Evolutionary conservation across 2,888 invertebrate species (phyloP), one percentile per base, ranked within the genome.

Genomic region (Monopis laevigella): DNA sequence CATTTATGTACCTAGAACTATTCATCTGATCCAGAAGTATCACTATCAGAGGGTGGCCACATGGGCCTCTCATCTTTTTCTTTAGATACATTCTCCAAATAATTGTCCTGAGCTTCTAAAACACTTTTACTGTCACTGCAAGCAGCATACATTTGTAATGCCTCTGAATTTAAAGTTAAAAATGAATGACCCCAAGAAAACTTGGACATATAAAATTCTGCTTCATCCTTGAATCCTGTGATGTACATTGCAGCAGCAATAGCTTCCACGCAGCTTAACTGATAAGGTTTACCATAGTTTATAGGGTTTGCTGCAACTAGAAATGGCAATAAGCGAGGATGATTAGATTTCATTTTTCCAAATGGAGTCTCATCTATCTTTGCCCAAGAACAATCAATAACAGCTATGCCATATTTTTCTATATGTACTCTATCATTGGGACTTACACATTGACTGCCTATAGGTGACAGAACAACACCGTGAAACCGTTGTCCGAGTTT

Each of bases 311-410:
- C 95, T 19, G 99, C 98, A 0, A 99, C 93, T 27, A 99, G 71
- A 74, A 95, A 99, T 0, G 99, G 99, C 43, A 99, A 70, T 16
- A 99, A 77, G 34, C 98, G 83, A 0, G 94, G 92, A 72, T 96
- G 84, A 0, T 87, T 84, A 11, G 92, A 89, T 63, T 89, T 92
- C 87, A 98, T 92, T 60, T 87, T 86, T 26, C 83, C 82, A 62
- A 98, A 93, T 0, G 98, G 97, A 1, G 96, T 98, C 54, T 93
- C 91, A 48, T 94, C 91, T 18, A 99, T 84, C 73, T 89, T 90
- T 0, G 98, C 98, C 99, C 99, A 99, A 3, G 98, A 98, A 68
- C 98, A 99, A 64, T 99, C 99, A 2, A 99, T 96, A 0, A 99
- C 98, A n/a, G 96, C 98, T 18, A 97, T 81, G 1, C 98, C 98